Conservation (phyloP, 53 echinoderm and acorn worm species). For the Holothuria scabra region DNA sequence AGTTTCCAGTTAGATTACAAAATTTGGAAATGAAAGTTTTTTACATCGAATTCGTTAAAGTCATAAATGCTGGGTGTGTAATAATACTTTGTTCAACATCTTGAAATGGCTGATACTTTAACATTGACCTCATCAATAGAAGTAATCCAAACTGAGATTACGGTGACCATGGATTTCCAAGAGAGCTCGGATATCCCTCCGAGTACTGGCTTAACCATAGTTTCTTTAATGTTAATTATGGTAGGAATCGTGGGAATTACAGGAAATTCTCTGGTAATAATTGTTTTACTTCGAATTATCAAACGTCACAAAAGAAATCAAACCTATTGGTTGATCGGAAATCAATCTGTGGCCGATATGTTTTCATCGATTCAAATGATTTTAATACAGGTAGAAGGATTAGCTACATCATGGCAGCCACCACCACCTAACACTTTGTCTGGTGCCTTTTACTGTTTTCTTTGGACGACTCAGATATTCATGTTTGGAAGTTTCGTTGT, state of each 20-base stretch:
- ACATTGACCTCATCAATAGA: too few species aligned
- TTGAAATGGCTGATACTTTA: too few species aligned
- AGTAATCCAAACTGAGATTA: too few species aligned
- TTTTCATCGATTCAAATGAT: slow-evolving; percentile 68
- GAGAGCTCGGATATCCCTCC: too few species aligned
- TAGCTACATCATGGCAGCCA: slow-evolving; percentile 48
- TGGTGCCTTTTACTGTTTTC: slow-evolving; percentile 73
- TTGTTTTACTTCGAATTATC: slow-evolving; percentile 57
- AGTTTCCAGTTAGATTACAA: too few species aligned
- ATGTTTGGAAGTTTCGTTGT: slow-evolving; percentile 80
- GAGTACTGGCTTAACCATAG: slow-evolving; percentile 1
- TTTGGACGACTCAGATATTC: slow-evolving; percentile 81
- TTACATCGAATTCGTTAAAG: too few species aligned
- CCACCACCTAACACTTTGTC: slow-evolving; percentile 20
- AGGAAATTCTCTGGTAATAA: slow-evolving; percentile 72
- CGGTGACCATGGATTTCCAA: too few species aligned
- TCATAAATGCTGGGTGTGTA: too few species aligned
- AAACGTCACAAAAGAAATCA: slow-evolving; percentile 62
- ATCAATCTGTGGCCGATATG: slow-evolving; percentile 76
- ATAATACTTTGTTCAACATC: too few species aligned
- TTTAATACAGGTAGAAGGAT: slow-evolving; percentile 46
- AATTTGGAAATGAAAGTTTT: too few species aligned
- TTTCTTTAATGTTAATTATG: neutral
- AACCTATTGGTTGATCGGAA: slow-evolving; percentile 76
- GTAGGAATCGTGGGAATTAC: slow-evolving; percentile 64